Evolutionary conservation across 2,113 vertebrate species (phyloP).

Genomic region (Chinchilla lanigera): DNA sequence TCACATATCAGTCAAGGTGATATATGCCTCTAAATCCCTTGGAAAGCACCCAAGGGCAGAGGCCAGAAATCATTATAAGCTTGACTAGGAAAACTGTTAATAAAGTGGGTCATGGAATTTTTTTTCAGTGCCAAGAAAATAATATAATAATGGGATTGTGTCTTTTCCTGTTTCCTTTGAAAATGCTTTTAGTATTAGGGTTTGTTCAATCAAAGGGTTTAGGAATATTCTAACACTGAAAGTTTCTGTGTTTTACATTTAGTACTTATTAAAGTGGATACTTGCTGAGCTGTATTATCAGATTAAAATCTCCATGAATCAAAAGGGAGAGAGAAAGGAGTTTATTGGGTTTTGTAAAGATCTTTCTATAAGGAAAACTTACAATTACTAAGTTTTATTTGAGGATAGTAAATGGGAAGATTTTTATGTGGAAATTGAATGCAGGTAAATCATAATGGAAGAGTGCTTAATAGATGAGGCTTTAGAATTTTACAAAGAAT

Average conservation of each 20-base stretch:
- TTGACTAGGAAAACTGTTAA: conserved; percentile 75
- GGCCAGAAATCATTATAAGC: conserved; percentile 76
- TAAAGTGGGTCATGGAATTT: conserved; percentile 75
- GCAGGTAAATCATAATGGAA: conserved; percentile 62
- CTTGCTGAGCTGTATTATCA: conserved; percentile 62
- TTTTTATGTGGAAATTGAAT: conserved; percentile 56
- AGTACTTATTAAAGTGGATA: conserved; percentile 62
- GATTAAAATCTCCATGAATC: conserved; percentile 66
- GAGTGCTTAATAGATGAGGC: conserved; percentile 24
- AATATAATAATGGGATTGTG: conserved; percentile 67
- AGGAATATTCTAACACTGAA: conserved; percentile 65
- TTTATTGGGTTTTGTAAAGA: conserved; percentile 64
- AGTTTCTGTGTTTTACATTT: conserved; percentile 61
- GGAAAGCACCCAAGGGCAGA: conserved; percentile 77
- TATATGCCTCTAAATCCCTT: conserved; percentile 74
- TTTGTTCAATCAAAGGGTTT: conserved; percentile 69
- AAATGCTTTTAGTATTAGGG: conserved; percentile 68
- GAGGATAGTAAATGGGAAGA: conserved; percentile 61
- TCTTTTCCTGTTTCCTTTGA: conserved; percentile 64
- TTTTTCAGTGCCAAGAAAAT: conserved; percentile 68
- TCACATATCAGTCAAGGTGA: conserved; percentile 78
- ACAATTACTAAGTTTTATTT: conserved; percentile 69
- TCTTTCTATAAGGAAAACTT: conserved; percentile 59
- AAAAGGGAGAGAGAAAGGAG: conserved; percentile 14
- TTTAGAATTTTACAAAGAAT: conserved; percentile 60